A percentile compares a stretch with the other conserved stretches of the same genome.
Evolutionary conservation across 1,140 invertebrate genomes (phyloP).

Genomic region (Babylonia areolata): DNA sequence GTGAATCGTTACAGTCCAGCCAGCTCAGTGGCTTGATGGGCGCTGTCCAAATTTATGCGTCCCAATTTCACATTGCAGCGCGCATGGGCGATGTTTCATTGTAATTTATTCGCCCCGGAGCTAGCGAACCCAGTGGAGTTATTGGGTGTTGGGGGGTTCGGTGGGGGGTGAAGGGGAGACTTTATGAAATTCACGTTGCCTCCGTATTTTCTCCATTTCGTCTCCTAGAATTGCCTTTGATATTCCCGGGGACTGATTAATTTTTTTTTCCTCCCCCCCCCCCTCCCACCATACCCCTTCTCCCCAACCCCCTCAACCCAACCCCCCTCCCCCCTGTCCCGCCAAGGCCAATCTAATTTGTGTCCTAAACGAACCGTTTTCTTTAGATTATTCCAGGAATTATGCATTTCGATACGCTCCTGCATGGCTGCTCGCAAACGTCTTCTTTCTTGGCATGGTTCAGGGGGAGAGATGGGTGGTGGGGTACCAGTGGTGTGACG

Average conservation of each 20-base stretch:
- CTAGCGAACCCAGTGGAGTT: not conserved
- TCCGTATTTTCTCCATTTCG: not conserved
- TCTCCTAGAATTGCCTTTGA: not conserved
- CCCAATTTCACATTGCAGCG: not conserved
- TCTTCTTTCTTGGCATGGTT: too few relatives aligned
- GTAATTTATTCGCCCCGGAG: not conserved
- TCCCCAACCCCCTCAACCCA: too few relatives aligned
- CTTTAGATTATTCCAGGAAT: not conserved
- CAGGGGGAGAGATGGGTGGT: too few relatives aligned
- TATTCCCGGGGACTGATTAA: not conserved
- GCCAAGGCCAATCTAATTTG: not conserved
- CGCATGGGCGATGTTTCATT: not conserved
- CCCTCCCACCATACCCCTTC: not conserved
- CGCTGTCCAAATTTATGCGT: not conserved
- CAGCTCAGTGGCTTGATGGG: not conserved
- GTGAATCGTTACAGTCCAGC: not conserved
- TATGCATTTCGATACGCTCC: not conserved
- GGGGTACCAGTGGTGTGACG: too few relatives aligned
- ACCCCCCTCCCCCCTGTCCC: not conserved
- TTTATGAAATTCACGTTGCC: constrained; percentile 2
- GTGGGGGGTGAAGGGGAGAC: not conserved
- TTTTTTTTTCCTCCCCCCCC: not conserved
- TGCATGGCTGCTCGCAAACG: too few relatives aligned
- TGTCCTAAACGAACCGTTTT: not conserved
- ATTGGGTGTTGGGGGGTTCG: not conserved